Percentiles rank a stretch among this genome's conserved stretches.
These are phyloP conservation scores for Ascaphus truei DNA, from an alignment of 2,113 vertebrate species.

Conservation along the genomic window DNA sequence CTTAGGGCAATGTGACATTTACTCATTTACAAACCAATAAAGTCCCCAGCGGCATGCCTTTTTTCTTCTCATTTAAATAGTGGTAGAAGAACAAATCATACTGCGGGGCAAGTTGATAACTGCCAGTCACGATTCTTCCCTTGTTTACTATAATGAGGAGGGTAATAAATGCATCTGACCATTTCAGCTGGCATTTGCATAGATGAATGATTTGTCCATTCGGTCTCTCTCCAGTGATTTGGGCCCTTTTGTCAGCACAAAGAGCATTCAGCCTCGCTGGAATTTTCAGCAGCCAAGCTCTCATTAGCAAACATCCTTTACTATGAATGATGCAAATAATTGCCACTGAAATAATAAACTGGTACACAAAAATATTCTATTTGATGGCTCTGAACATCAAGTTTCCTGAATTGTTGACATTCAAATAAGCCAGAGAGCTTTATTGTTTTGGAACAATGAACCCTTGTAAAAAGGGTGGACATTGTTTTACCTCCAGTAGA, in stretches of 20 bases:
- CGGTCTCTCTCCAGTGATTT: conserved; percentile 79
- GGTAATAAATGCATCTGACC: conserved; percentile 85
- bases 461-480: conserved; percentile 71
- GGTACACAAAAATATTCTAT: conserved; percentile 85
- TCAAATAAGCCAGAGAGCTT: conserved; percentile 77
- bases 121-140: conserved; percentile 81
- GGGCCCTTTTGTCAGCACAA: conserved; percentile 87
- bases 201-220: conserved; percentile 91
- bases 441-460: conserved; percentile 70
- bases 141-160: conserved; percentile 84
- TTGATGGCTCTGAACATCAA: conserved; percentile 81
- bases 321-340: conserved; percentile 88
- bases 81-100: conserved; percentile 76
- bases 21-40: conserved; percentile 79
- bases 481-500: conserved; percentile 76
- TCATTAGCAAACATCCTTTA: conserved; percentile 88
- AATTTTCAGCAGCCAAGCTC: conserved; percentile 79
- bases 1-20: conserved; percentile 84
- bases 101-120: conserved; percentile 79
- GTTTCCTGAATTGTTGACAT: conserved; percentile 83
- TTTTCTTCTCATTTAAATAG: conserved; percentile 79
- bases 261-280: conserved; percentile 82
- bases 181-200: conserved; percentile 91
- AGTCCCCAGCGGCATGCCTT: conserved; percentile 76
- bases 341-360: conserved; percentile 85